Evolutionary conservation across 2,888 invertebrate species (phyloP), one percentile per base, ranked within the genome.

Genomic region (Ectemnius continuus): DNA sequence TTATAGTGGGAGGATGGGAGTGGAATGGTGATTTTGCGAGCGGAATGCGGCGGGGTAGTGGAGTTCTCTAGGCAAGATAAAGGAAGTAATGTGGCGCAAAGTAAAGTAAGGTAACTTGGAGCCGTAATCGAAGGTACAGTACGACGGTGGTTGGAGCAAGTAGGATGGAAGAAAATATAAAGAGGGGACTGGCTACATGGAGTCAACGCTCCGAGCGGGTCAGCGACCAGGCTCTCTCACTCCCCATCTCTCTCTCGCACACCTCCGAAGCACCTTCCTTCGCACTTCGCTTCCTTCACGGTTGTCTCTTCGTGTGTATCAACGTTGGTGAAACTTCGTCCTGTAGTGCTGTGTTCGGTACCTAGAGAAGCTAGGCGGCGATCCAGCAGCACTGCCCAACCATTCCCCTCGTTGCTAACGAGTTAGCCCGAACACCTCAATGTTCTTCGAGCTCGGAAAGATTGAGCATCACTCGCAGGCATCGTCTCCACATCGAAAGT

Each of bases 151-250:
- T 52, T 52, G 6, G 82, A 76, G 80, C 71, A 83, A 84, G 76
- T 70, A 66, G 76, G 79, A 78, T 76, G 81, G 84, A 84, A 85
- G 83, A 82, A 87, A 86, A 87, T 86, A 82, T 82, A 86, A 85
- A 87, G 88, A 86, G 88, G 88, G 88, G 88, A 88, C 83, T 86
- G 89, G 86, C 89, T 89, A 87, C 88, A 86, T 86, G 89, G 88
- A 90, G 90, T 90, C 90, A 90, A 90, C 89, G 90, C 90, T 90
- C 90, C 90, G 88, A 88, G 85, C 88, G 87, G 90, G 90, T 90
- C 90, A 90, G 89, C 90, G 90, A 90, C 90, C 90, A 89, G 87
- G 76, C 83, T 84, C 36, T 36, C 36, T 11, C 5, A 8, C 5
- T 36, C 36, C 6, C 36, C 6, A 6, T 36, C 36, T 36, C 36